Evolutionary conservation across 2,797 vertebrate species (phyloP), one percentile per base, ranked within the genome.

Genomic region (Pseudocheirus occidentalis): DNA sequence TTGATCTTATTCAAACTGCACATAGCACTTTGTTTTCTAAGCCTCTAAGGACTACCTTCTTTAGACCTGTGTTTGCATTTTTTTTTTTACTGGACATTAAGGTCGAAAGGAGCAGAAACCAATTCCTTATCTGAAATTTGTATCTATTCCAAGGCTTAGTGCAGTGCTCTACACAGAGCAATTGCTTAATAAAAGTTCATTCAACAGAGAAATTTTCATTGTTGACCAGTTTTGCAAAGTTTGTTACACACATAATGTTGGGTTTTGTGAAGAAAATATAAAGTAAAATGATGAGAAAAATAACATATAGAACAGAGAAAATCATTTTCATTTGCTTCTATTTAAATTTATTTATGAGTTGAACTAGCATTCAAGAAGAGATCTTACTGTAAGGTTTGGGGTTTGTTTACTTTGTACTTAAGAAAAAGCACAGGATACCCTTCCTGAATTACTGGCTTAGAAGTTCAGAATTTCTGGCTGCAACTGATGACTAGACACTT

Each of bases 61-160:
- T 81, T 81, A 81, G 66, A 81, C 7, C n/a, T 81, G 2, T 81
- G 3, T 46, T 40, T 13, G 0, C 31, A 59, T 92, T 57, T 91
- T 94, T 66, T 21, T 87, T 46, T 94, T 95, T 94, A 31, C 7
- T 96, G 92, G 62, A 0, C 46, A 29, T 0, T 34, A 94, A 52
- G 16, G 29, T 18, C 14, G 10, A 55, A 57, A 91, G 0, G 12
- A 62, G n/a, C 28, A 91, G 53, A 29, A 14, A 55, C 29, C 62
- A 21, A 0, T 0, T 0, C 1, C 73, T 16, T 91, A 0, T 93
- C 28, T 81, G 92, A 53, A 66, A 46, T 56, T 34, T 89, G 46
- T 91, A 62, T 56, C 46, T 91, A n/a, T 81, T 81, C n/a, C 9
- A 50, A 1, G 66, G 31, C 0, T 1, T 55, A 21, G 18, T 5